Percentiles rank a stretch among this genome's conserved stretches.
Evolutionary conservation across 2,797 vertebrate species (phyloP).

Genomic region (Mormyrops boulengeri): DNA sequence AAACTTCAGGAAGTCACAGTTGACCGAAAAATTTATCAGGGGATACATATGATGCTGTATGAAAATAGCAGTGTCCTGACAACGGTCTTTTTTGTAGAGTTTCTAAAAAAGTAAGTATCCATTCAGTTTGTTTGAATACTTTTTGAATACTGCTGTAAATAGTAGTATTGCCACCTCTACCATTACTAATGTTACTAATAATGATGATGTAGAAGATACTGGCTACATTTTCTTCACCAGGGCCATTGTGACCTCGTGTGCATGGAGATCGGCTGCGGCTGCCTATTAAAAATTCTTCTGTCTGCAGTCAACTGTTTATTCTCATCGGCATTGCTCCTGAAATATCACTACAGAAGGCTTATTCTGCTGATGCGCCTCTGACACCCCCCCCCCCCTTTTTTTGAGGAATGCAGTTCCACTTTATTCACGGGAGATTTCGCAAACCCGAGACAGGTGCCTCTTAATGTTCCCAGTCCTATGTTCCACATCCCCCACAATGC

Average conservation of each 20-base stretch:
- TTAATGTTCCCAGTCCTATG: background rate
- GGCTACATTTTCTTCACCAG: background rate
- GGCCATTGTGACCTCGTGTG: background rate
- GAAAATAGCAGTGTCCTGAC: background rate
- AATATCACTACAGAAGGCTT: background rate
- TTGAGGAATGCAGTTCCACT: conserved; percentile 3
- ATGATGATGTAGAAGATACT: background rate
- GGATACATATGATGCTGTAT: background rate
- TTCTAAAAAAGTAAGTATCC: background rate
- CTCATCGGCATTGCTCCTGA: background rate
- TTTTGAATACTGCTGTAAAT: background rate
- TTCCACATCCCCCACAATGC: background rate
- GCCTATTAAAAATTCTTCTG: background rate
- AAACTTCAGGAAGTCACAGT: background rate
- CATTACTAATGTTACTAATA: background rate
- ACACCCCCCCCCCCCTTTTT: background rate
- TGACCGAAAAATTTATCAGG: background rate
- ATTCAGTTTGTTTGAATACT: background rate
- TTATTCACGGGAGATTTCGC: background rate
- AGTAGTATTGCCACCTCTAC: background rate
- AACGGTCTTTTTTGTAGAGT: background rate
- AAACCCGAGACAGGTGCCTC: background rate
- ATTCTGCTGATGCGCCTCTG: background rate
- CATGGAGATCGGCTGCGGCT: background rate
- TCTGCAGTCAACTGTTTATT: background rate